phyloP scores from a whole-genome alignment of 1,140 invertebrate species.

The Philotrypesis tridentata region DNA sequence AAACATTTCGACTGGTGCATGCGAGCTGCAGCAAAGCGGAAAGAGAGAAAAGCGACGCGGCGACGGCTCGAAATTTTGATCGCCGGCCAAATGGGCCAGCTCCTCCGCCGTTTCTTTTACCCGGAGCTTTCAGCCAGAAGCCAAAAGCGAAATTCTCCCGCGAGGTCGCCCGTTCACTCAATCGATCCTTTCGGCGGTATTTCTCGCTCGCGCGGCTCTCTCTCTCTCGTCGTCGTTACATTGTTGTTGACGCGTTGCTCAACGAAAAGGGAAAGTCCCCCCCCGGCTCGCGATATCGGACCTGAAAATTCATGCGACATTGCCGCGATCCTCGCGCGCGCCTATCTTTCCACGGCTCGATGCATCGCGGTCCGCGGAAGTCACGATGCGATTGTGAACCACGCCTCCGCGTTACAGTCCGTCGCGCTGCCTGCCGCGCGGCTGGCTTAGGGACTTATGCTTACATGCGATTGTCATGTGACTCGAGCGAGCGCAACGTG shows the following conservation, averaged over 20 bases:
- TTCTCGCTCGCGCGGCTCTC: no score
- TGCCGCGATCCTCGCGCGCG: no score
- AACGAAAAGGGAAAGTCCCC: background rate
- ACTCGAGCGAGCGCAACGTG: constrained; percentile 65
- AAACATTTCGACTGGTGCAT: background rate
- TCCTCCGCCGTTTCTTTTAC: constrained; percentile 1
- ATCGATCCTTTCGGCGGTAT: background rate
- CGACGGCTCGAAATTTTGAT: constrained; percentile 53
- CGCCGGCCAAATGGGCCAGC: constrained; percentile 56
- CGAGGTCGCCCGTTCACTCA: background rate
- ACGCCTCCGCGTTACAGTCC: no score
- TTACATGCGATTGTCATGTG: constrained; percentile 67
- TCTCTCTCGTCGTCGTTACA: background rate
- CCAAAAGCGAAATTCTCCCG: background rate
- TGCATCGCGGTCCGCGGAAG: constrained; percentile 3
- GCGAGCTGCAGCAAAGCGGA: background rate
- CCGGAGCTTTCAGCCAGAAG: background rate
- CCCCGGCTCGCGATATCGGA: no score
- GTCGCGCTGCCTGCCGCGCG: background rate
- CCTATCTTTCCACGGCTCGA: background rate
- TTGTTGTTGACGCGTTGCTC: background rate
- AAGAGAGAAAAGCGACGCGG: background rate
- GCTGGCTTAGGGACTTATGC: constrained; percentile 52
- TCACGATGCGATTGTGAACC: constrained; percentile 17
- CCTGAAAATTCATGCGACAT: no score